A percentile compares a stretch with the other conserved stretches of the same genome.
These are phyloP conservation scores for Microctonus hyperodae DNA, from an alignment of 2,888 invertebrate genomes.

Conservation along the genomic window DNA sequence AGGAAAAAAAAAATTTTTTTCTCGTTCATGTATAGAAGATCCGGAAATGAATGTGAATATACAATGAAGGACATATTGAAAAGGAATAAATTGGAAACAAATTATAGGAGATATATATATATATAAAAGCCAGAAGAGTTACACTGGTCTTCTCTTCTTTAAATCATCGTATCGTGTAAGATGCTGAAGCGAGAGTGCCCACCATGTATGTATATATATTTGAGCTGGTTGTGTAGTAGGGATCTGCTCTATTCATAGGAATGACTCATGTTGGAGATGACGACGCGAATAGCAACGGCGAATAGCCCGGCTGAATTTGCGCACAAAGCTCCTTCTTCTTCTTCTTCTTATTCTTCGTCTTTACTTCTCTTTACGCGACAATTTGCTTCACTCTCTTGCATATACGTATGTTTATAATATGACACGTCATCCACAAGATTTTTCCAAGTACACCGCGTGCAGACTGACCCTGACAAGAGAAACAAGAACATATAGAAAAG, in stretches of 20 bases:
- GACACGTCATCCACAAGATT: constrained; percentile 21
- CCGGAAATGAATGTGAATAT: constrained; percentile 19
- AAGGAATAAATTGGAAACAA: neutral
- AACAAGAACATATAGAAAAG: constrained; percentile 24
- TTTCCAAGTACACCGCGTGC: constrained; percentile 27
- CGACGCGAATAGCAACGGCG: constrained; percentile 50
- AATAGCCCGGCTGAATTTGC: constrained; percentile 53
- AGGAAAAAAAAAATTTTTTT: neutral
- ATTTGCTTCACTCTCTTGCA: neutral
- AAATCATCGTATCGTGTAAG: neutral
- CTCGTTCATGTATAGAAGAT: neutral
- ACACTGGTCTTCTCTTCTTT: neutral
- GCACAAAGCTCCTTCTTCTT: constrained; percentile 42
- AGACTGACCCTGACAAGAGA: constrained; percentile 26
- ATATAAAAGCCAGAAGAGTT: neutral
- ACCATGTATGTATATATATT: neutral
- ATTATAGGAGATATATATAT: neutral
- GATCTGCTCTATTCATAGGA: constrained; percentile 53
- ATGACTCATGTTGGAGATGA: constrained; percentile 55
- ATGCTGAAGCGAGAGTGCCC: neutral
- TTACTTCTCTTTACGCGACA: neutral
- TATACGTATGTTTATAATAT: neutral
- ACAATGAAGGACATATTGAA: constrained; percentile 19
- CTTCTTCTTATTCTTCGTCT: constrained; percentile 18
- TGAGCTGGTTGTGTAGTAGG: constrained; percentile 33